Evolutionary conservation across 2,797 vertebrate genomes (phyloP), one percentile per base, ranked within the genome.

Genomic region (Australoheros facetus): DNA sequence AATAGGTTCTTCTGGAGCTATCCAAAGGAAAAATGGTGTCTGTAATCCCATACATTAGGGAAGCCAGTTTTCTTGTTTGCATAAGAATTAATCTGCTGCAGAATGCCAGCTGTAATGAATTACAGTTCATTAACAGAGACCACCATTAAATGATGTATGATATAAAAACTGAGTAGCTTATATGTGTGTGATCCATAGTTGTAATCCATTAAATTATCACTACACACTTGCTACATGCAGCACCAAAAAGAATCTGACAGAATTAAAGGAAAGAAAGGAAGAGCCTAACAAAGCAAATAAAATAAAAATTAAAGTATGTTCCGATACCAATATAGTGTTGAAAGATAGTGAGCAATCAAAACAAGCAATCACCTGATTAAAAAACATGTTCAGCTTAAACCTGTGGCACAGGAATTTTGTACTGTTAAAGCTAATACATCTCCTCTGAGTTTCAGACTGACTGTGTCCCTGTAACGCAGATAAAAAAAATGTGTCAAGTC

Each of bases 401-500:
- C 10, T 48, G 62, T 66, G 39, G 45, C 42, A 12, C 23, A 66
- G 45, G 16, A 66, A 66, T 66, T 9, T 12, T 28, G 23, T 28
- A 3, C 12, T 60, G 13, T 64, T 64, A 45, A 45, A 28, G 37
- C 60, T 48, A 28, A 66, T 30, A 66, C 42, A 10, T 26, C 23
- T 71, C 51, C 34, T 53, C 26, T 42, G 60, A 21, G 55, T 57
- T 58, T 72, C 53, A 59, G 54, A 76, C 26, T 56, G 45, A 58
- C 26, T 73, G 26, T 45, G 58, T 48, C 62, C 23, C 7, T 48
- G 62, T 66, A 66, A 66, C 42, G 58, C 28, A 17, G 51, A 56
- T 62, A 32, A 32, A 32, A 70, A 70, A 72, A 76, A 85, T 74
- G 37, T 78, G 82, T 77, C 54, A 79, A 30, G 26, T 37, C 69